phyloP scores from a whole-genome alignment of 2,113 vertebrate species.

The Tupaia chinensis region DNA sequence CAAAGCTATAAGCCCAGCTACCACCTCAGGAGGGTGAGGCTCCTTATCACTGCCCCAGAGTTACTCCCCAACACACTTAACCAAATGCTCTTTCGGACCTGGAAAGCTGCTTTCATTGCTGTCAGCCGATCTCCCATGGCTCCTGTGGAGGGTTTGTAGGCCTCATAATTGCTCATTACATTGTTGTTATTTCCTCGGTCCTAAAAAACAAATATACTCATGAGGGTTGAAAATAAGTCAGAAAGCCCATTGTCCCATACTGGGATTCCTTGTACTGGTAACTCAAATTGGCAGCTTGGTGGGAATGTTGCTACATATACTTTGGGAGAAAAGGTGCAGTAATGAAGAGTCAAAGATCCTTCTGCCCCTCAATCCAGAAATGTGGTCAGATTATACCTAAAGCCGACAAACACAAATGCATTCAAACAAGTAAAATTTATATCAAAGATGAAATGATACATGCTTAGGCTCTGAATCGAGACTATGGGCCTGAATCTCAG shows the following conservation, averaged over 20 bases:
- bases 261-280: neutral
- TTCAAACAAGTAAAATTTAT: neutral
- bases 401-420: neutral
- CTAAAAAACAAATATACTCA: conserved; percentile 82
- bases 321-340: neutral
- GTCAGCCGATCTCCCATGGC: conserved; percentile 99
- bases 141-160: conserved; percentile 94
- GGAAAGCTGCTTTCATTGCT: conserved; percentile 98
- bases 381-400: neutral
- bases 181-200: conserved; percentile 91
- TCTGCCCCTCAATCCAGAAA: conserved; percentile 32
- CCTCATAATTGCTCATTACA: conserved; percentile 93
- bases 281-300: neutral
- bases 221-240: neutral
- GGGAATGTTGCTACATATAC: neutral
- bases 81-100: conserved; percentile 87
- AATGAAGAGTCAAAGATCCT: neutral
- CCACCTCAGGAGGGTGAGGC: neutral
- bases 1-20: neutral
- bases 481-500: neutral
- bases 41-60: neutral
- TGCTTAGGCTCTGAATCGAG: conserved; percentile 13
- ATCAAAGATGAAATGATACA: neutral
- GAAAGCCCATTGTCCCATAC: neutral
- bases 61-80: neutral